Evolutionary conservation across 2,797 vertebrate genomes (phyloP).

Genomic region (Furcifer pardalis): DNA sequence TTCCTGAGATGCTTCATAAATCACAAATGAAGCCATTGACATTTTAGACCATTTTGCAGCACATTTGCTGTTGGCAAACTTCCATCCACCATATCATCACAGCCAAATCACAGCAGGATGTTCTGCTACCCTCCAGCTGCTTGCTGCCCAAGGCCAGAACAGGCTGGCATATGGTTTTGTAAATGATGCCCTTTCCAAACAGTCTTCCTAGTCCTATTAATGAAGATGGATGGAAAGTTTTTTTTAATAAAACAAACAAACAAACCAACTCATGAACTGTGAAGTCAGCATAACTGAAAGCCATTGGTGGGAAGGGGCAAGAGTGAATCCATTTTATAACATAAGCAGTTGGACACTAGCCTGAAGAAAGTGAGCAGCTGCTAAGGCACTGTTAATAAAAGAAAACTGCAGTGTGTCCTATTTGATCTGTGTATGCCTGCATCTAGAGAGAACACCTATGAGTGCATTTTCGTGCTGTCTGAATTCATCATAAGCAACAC

Average conservation of each 20-base stretch:
- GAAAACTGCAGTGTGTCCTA: slow-evolving; percentile 12
- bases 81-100: slow-evolving; percentile 28
- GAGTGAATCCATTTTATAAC: slow-evolving; percentile 32
- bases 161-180: slow-evolving; percentile 34
- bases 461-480: not conserved
- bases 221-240: slow-evolving; percentile 26
- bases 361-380: slow-evolving; percentile 30
- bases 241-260: not conserved
- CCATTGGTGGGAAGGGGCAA: slow-evolving; percentile 1
- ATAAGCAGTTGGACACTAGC: slow-evolving; percentile 25
- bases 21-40: slow-evolving; percentile 50
- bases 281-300: slow-evolving; percentile 39
- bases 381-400: slow-evolving; percentile 38
- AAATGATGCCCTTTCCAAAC: slow-evolving; percentile 47
- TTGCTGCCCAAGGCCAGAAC: slow-evolving; percentile 47
- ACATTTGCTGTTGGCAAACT: slow-evolving; percentile 47
- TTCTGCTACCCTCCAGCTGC: slow-evolving; percentile 33
- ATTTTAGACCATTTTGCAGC: slow-evolving; percentile 26
- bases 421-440: slow-evolving; percentile 31
- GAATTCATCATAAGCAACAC: slow-evolving; percentile 11
- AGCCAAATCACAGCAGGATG: slow-evolving; percentile 50
- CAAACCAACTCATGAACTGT: slow-evolving; percentile 7
- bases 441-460: slow-evolving; percentile 26
- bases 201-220: slow-evolving; percentile 37
- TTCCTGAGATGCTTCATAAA: slow-evolving; percentile 40